Base-by-base conservation (phyloP, 2,888 invertebrate genomes). In the Cheiracanthium punctorium region DNA sequence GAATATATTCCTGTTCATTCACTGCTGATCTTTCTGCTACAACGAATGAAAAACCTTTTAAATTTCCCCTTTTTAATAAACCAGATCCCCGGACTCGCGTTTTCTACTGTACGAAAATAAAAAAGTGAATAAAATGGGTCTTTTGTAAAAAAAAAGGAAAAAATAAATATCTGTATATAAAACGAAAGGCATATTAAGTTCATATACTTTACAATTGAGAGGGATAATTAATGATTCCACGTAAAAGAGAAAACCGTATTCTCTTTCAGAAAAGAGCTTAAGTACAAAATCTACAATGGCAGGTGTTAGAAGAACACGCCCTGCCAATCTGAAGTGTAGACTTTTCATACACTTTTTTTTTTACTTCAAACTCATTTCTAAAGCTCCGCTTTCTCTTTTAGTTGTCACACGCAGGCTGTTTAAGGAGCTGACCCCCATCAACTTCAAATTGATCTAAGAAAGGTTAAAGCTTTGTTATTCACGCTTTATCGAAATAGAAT, bases 291-390 rank as follows among this genome's bases (percentile, higher is more conserved):
- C 80, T 64, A 80, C 58, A 64, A 71, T 71, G 69, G 80, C 80
- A 80, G 80, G 80, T 80, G 80, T 71, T 71, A 29, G 20, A 72
- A 33, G 67, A 73, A 73, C 72, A 73, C 73, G 80, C 80, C 80
- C 65, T 37, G 41, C 20, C 64, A 64, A 80, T 72, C 58, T 64
- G 10, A 64, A 52, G 70, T 29, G 20, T 37, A 12, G 52, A 65
- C 41, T 41, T 65, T 65, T 67, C 41, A 8, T 32, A 76, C 41
- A 7, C 37, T 20, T 75, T 64, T 75, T 33, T 37, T 64, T 43
- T 32, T 20, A 32, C n/a, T n/a, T n/a, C n/a, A n/a, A 58, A 32
- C 52, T 30, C 17, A 48, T 48, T 48, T 17, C 48, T 2, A 48
- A 17, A 5, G 48, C 48, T 14, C 17, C n/a, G 41, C 12, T 58